Evolutionary conservation across 2,888 invertebrate genomes (phyloP), one percentile per base, ranked within the genome.

Genomic region (Tyria jacobaeae): DNA sequence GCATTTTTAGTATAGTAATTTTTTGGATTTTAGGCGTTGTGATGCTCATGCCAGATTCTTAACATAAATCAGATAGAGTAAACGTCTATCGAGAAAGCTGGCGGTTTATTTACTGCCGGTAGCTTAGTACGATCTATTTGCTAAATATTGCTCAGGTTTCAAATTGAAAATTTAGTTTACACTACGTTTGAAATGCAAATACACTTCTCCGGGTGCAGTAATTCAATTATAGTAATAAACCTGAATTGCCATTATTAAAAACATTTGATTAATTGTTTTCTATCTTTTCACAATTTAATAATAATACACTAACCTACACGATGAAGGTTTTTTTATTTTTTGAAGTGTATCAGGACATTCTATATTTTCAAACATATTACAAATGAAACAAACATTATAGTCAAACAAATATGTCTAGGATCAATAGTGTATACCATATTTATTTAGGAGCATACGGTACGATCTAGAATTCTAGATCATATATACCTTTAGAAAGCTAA

Each of bases 61-160:
- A 80, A 77, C 77, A 84, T 89, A 88, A 88, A 89, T 88, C 85
- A 84, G 73, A 55, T 57, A 54, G 67, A 68, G 70, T 63, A 71
- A 69, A 74, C 77, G 79, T 84, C 82, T 82, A 85, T 86, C 83
- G 80, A 75, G 64, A 71, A 67, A 61, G 61, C 69, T 72, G 75
- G 66, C 71, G 66, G 64, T 70, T 78, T 84, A 83, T 84, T 82
- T 82, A 83, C 78, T 75, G 72, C 72, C 71, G 59, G 66, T 62
- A 65, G 65, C 56, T 52, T 60, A 63, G 57, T 61, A 63, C 72
- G 70, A 72, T 72, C 75, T 70, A 75, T 69, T 81, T 73, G 63
- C 69, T 37, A 56, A 73, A 66, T 72, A 75, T 62, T 54, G 68
- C 70, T 71, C 56, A 62, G 63, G 60, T 76, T 79, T 72, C 69